Percentiles rank a stretch among this genome's conserved stretches.
Conservation (phyloP, 2,888 invertebrate genomes). For the Cryptocephalus moraei region DNA sequence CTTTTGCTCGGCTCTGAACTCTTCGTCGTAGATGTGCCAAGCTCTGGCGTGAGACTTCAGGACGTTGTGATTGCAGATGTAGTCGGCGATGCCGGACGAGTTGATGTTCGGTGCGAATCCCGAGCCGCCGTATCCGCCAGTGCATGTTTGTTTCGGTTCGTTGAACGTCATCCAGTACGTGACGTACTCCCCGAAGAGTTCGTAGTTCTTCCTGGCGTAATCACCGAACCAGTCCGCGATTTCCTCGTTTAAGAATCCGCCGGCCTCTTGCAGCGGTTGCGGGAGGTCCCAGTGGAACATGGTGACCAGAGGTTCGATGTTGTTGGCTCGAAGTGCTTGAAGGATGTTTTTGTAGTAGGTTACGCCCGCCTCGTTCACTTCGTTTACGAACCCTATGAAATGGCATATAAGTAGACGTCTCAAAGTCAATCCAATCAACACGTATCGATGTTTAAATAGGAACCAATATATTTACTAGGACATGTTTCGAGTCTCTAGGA, state of each 20-base stretch:
- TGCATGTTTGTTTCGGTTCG: constrained; percentile 36
- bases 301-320: constrained; percentile 45
- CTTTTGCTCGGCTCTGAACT: constrained; percentile 44
- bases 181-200: constrained; percentile 29
- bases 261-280: constrained; percentile 35
- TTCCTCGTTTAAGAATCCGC: constrained; percentile 10
- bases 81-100: constrained; percentile 46
- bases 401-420: too few species aligned
- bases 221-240: constrained; percentile 38
- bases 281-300: constrained; percentile 48
- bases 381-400: constrained; percentile 44
- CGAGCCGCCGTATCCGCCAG: constrained; percentile 29
- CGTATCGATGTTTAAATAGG: neutral
- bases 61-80: constrained; percentile 51
- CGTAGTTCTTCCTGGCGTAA: constrained; percentile 44
- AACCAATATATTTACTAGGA: too few species aligned
- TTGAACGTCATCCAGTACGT: constrained; percentile 47
- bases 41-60: constrained; percentile 54
- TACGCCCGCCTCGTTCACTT: constrained; percentile 59
- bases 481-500: too few species aligned
- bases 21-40: constrained; percentile 48
- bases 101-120: constrained; percentile 39
- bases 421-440: neutral
- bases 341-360: constrained; percentile 27
- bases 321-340: constrained; percentile 38